A percentile compares a stretch with the other conserved stretches of the same genome.
These are phyloP conservation scores for Coregonus suidteri DNA, from an alignment of 2,797 vertebrate genomes.

Conservation along the genomic window DNA sequence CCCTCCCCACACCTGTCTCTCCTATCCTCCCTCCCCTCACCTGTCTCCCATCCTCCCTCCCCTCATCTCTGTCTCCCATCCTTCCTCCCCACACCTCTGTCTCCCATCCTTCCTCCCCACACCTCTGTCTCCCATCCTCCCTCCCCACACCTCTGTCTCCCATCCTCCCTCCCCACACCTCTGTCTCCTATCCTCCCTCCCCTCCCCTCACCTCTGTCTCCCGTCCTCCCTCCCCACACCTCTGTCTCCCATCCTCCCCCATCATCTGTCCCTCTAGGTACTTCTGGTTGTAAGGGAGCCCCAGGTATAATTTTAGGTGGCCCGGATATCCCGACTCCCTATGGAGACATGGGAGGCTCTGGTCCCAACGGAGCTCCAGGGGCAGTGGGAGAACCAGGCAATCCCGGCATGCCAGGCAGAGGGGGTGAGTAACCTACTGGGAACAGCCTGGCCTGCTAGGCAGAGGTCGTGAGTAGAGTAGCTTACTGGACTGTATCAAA, in stretches of 20 bases:
- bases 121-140: too few species aligned
- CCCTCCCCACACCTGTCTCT: too few species aligned
- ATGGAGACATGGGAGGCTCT: constrained; percentile 52
- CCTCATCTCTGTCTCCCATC: too few species aligned
- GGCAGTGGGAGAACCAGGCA: constrained; percentile 39
- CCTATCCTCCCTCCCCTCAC: too few species aligned
- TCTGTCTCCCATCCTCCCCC: constrained; percentile 1
- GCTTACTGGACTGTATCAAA: not conserved
- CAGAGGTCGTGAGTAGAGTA: constrained; percentile 48
- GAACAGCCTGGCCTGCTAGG: constrained; percentile 57
- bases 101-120: too few species aligned
- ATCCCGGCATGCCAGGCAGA: constrained; percentile 50
- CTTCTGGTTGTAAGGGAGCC: constrained; percentile 60
- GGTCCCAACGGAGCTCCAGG: constrained; percentile 41
- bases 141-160: too few species aligned
- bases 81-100: too few species aligned
- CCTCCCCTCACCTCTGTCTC: too few species aligned
- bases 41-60: too few species aligned
- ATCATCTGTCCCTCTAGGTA: constrained; percentile 78
- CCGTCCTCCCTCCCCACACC: not conserved
- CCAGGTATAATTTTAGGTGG: constrained; percentile 48
- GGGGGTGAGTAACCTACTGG: constrained; percentile 65
- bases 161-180: too few species aligned
- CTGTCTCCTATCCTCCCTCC: too few species aligned
- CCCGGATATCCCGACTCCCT: fast-evolving